Evolutionary conservation across 2,113 vertebrate species (phyloP), one percentile per base, ranked within the genome.

Genomic region (Melozone crissalis): DNA sequence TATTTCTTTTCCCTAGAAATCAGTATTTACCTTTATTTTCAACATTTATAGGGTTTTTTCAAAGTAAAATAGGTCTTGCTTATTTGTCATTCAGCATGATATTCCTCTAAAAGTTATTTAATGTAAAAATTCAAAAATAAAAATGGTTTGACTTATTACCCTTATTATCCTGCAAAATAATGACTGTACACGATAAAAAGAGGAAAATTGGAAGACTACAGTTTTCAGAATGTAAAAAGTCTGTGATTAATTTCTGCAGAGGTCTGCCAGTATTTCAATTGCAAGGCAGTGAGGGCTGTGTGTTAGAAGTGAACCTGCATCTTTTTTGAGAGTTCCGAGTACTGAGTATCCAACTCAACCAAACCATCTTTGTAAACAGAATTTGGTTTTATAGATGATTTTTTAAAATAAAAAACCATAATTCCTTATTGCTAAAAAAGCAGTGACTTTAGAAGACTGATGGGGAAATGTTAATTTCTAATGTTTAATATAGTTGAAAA

Each of bases 151-250:
- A 58, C 15, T 67, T 88, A 47, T 35, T 63, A 47, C 35, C 19
- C 15, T 51, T 51, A 51, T 26, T 72, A 35, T 3, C 3, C 9
- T 58, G 17, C 1, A 65, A 89, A 84, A 35, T n/a, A 37, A 30
- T 28, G 17, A 31, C 46, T 35, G 1, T 46, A 37, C 13, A 57
- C 10, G 15, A 31, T 10, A 20, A 49, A 59, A 44, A 61, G 5
- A 17, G 9, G 7, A 1, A n/a, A 11, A 62, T 51, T 22, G 18
- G 15, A 37, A 52, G 7, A 18, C 5, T 62, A 9, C 0, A 0
- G 1, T 49, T 37, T 75, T 68, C 23, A 90, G n/a, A 74, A 57
- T 33, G 4, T 33, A 27, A 61, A 67, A 74, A 39, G 15, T 15
- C 17, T 7, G 7, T 55, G 9, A 55, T 63, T 72, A 10, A 43